A percentile compares a stretch with the other conserved stretches of the same genome.
These are phyloP conservation scores for Perizoma flavofasciatum DNA, from an alignment of 2,888 invertebrate species.

Conservation along the genomic window DNA sequence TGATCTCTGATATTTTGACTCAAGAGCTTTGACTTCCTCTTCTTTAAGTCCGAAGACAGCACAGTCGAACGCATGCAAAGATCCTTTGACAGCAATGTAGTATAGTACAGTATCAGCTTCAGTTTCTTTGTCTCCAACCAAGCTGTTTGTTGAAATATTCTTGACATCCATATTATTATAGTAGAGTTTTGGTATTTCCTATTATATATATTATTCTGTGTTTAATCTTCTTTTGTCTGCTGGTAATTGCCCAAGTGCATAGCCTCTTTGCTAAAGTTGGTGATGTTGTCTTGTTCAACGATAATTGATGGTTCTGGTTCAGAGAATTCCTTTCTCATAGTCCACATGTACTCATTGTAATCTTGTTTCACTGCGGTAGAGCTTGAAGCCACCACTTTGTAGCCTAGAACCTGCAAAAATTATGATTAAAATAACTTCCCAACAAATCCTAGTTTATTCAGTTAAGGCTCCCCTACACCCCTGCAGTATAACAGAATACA, in stretches of 20 bases:
- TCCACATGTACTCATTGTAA: constrained; percentile 97
- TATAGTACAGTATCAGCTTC: constrained; percentile 84
- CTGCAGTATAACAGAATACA: too few species aligned
- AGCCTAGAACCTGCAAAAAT: constrained; percentile 88
- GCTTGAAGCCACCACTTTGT: constrained; percentile 94
- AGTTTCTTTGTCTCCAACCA: constrained; percentile 49
- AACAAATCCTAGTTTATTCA: background rate
- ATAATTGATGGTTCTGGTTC: constrained; percentile 90
- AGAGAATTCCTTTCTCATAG: constrained; percentile 94
- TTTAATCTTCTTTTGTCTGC: constrained; percentile 73
- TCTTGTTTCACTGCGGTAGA: constrained; percentile 94
- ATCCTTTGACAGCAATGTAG: constrained; percentile 92
- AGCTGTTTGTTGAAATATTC: constrained; percentile 57
- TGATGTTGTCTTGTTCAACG: constrained; percentile 85
- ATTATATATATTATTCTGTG: constrained; percentile 30
- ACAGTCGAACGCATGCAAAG: constrained; percentile 89
- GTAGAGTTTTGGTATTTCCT: background rate
- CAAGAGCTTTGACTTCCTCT: constrained; percentile 88
- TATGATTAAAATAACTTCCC: constrained; percentile 8
- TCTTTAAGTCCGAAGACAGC: constrained; percentile 89
- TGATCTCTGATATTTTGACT: constrained; percentile 87
- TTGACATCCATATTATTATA: constrained; percentile 67
- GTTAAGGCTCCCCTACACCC: too few species aligned
- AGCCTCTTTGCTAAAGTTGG: constrained; percentile 85
- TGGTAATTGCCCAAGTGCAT: constrained; percentile 74